Percentiles rank a stretch among this genome's conserved stretches.
Evolutionary conservation across 1,140 invertebrate genomes (phyloP).

Genomic region (Zaprionus davidi): DNA sequence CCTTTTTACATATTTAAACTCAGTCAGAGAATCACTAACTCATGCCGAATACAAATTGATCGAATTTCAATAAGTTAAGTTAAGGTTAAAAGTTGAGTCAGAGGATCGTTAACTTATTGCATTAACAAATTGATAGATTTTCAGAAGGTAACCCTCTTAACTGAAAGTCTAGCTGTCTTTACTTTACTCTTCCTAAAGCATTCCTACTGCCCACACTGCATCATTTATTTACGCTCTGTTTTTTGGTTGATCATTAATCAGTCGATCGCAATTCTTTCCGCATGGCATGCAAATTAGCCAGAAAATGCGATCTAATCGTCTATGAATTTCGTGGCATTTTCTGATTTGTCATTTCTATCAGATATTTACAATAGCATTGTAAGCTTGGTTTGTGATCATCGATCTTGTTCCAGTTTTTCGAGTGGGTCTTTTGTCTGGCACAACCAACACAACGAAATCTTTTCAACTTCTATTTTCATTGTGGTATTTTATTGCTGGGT

Average conservation of each 20-base stretch:
- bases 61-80: no score
- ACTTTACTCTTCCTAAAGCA: not conserved
- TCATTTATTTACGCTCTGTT: constrained; percentile 6
- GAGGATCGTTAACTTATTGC: no score
- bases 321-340: not conserved
- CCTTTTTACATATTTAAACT: no score
- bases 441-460: constrained; percentile 31
- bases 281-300: constrained; percentile 56
- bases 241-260: constrained; percentile 34
- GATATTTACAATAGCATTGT: constrained; percentile 12
- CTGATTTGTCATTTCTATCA: constrained; percentile 15
- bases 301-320: constrained; percentile 13
- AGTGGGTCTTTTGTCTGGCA: constrained; percentile 51
- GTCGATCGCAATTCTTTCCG: constrained; percentile 29
- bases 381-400: constrained; percentile 33
- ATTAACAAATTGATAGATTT: not conserved
- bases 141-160: not conserved
- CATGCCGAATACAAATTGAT: no score
- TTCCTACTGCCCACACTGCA: not conserved
- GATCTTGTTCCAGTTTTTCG: constrained; percentile 68
- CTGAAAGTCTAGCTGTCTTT: not conserved
- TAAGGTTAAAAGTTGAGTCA: no score
- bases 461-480: constrained; percentile 14
- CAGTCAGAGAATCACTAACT: no score
- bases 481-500: constrained; percentile 24